Conservation (phyloP, 2,113 vertebrate species). For the Malurus alboscapulatus region DNA sequence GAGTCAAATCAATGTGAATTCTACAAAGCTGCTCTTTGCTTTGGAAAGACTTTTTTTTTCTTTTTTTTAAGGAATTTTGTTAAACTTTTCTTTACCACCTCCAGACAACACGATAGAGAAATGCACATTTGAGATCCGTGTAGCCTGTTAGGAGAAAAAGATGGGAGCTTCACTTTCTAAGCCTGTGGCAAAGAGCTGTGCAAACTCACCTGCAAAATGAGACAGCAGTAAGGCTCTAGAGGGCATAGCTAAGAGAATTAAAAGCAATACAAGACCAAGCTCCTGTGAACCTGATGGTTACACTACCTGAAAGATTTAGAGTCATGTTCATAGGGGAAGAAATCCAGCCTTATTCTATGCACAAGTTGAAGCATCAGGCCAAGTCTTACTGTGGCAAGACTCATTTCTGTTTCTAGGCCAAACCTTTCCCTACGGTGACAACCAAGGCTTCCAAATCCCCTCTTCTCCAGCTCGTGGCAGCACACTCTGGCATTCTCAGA, state of each 20-base stretch:
- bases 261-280: not conserved
- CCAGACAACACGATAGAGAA: not conserved
- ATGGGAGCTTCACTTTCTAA: not conserved
- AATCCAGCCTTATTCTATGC: not conserved
- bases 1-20: not conserved
- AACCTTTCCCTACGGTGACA: not conserved
- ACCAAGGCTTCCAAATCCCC: not conserved
- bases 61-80: not conserved
- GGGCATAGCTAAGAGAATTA: not conserved
- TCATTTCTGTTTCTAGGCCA: not conserved
- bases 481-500: not conserved
- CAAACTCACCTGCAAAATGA: not conserved
- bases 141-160: not conserved
- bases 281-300: not conserved
- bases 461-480: not conserved
- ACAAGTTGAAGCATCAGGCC: not conserved
- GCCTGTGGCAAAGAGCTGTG: not conserved
- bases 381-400: not conserved
- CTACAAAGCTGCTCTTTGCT: not conserved
- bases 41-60: not conserved
- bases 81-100: not conserved
- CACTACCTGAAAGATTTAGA: not conserved
- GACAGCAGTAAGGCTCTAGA: not conserved
- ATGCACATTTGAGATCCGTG: not conserved
- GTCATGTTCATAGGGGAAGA: not conserved